Evolutionary conservation across 2,797 vertebrate genomes (phyloP).

Genomic region (Glossophaga mutica): DNA sequence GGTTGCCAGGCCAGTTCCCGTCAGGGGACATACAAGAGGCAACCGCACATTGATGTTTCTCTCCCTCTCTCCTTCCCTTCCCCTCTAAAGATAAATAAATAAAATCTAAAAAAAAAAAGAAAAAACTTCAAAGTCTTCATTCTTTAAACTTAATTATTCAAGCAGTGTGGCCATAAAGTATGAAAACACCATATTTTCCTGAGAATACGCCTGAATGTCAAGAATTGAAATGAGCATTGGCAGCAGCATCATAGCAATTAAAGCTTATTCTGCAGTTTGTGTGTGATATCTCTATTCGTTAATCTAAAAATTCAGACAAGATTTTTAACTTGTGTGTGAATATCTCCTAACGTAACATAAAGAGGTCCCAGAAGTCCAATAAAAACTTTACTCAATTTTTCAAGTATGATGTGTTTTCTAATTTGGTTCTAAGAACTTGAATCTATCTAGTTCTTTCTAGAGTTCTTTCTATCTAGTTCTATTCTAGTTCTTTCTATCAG

Average conservation of each 20-base stretch:
- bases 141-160: conserved; percentile 81
- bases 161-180: conserved; percentile 81
- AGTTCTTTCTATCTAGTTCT: too few relatives aligned
- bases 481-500: too few relatives aligned
- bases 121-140: conserved; percentile 83
- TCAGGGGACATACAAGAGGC: too few relatives aligned
- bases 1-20: too few relatives aligned
- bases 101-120: too few relatives aligned
- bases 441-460: too few relatives aligned
- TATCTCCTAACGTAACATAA: conserved; percentile 79
- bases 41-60: too few relatives aligned
- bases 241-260: not conserved
- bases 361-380: conserved; percentile 81
- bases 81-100: too few relatives aligned
- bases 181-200: conserved; percentile 68
- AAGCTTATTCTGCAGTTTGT: not conserved
- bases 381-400: conserved; percentile 50
- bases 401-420: not conserved
- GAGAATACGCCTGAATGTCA: conserved; percentile 74
- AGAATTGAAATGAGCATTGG: conserved; percentile 67
- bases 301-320: conserved; percentile 84
- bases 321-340: conserved; percentile 81
- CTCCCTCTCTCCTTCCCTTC: too few relatives aligned
- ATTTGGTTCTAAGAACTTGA: not conserved
- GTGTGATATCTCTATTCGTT: not conserved